These are phyloP conservation scores for Ophiothrix spiculata DNA, from an alignment of 35 echinoderm and acorn worm species.

Conservation along the genomic window DNA sequence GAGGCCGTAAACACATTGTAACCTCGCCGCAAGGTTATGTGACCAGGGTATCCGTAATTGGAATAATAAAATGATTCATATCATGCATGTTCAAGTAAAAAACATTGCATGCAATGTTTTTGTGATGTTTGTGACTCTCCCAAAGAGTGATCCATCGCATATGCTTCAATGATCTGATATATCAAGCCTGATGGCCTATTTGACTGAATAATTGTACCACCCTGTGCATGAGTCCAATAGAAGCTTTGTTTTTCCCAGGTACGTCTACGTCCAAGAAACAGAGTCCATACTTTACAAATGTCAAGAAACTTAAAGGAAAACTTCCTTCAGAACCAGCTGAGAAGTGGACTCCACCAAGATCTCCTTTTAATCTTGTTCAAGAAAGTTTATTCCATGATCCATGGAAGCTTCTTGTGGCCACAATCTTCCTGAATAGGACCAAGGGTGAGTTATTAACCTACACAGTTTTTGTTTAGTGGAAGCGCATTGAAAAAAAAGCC, in stretches of 20 bases:
- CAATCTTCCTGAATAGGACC: constrained; percentile 94
- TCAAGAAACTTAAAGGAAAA: neutral
- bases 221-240: neutral
- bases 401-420: constrained; percentile 89
- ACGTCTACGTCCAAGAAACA: neutral
- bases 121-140: no score
- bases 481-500: neutral
- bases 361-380: constrained; percentile 90
- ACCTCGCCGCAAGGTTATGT: no score
- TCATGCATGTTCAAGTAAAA: no score
- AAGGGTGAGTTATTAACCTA: constrained; percentile 50
- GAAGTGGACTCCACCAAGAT: constrained; percentile 95
- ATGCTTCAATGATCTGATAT: no score
- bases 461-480: neutral
- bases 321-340: neutral
- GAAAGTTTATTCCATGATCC: constrained; percentile 96
- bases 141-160: no score
- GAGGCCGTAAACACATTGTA: no score
- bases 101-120: no score
- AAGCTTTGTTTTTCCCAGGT: neutral
- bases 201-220: no score
- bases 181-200: no score
- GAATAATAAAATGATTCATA: no score
- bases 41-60: no score
- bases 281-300: constrained; percentile 63